Percentiles rank a stretch among this genome's conserved stretches.
Evolutionary conservation across 2,888 invertebrate genomes (phyloP).

Genomic region (Drosophila ezoana): DNA sequence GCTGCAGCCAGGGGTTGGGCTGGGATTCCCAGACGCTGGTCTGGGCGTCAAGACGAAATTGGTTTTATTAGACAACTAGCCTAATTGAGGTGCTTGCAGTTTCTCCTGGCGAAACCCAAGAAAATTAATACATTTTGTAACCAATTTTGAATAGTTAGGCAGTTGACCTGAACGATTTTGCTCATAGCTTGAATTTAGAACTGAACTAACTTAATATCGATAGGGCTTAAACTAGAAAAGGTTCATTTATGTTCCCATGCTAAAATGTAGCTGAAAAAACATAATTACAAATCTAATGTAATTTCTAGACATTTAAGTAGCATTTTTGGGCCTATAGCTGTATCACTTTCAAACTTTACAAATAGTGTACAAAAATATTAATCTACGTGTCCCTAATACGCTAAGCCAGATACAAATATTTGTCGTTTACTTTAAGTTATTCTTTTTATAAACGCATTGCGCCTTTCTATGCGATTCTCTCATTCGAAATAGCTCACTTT

Average conservation of each 20-base stretch:
- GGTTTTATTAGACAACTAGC: constrained; percentile 44
- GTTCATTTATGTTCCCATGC: too few relatives aligned
- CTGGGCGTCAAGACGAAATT: constrained; percentile 49
- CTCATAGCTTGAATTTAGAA: too few relatives aligned
- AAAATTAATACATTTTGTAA: not conserved
- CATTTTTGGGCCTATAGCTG: too few relatives aligned
- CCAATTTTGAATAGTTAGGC: not conserved
- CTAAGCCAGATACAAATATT: not conserved
- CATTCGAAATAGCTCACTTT: constrained; percentile 4
- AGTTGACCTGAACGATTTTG: too few relatives aligned
- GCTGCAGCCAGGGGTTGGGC: not conserved
- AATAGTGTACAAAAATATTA: too few relatives aligned
- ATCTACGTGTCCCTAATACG: not conserved
- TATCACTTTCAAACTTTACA: too few relatives aligned
- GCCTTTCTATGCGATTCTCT: constrained; percentile 1
- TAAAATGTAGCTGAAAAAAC: too few relatives aligned
- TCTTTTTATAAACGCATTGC: not conserved
- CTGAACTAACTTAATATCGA: too few relatives aligned
- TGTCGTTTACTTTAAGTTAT: not conserved
- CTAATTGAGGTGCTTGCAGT: constrained; percentile 15
- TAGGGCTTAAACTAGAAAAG: too few relatives aligned
- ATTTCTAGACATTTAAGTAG: too few relatives aligned
- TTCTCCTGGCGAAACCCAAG: not conserved
- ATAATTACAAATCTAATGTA: too few relatives aligned
- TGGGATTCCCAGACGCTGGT: constrained; percentile 25